Conservation (phyloP, 2,888 invertebrate species). For the Mactromeris polynyma region DNA sequence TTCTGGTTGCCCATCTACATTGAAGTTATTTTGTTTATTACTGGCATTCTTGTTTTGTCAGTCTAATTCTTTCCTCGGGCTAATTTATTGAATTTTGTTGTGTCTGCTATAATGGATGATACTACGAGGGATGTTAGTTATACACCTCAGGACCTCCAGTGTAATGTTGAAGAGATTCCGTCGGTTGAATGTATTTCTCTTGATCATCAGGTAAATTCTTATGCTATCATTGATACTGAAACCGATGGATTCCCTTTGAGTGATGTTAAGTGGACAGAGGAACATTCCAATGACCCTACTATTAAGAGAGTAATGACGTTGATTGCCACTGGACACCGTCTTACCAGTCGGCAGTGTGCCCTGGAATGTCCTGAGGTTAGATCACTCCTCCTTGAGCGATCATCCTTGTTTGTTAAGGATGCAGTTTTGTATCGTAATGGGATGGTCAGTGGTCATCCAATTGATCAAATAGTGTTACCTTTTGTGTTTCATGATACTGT, state of each 20-base stretch:
- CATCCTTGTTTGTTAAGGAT: neutral
- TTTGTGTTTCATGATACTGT: neutral
- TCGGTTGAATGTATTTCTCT: neutral
- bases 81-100: no score
- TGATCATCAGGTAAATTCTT: neutral
- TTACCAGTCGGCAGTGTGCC: neutral
- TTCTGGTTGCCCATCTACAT: no score
- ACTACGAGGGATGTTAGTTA: no score
- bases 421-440: neutral
- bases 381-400: neutral
- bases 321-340: no score
- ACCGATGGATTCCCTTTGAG: neutral
- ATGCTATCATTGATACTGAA: neutral
- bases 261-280: constrained; percentile 8
- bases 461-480: neutral
- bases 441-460: neutral
- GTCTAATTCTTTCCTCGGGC: no score
- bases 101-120: no score
- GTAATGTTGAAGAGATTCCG: neutral
- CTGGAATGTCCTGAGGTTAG: neutral
- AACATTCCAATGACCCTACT: neutral
- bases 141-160: no score
- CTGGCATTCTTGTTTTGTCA: no score
- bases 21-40: no score
- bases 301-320: no score